Evolutionary conservation across 2,113 vertebrate genomes (phyloP).

Genomic region (Struthidea cinerea): DNA sequence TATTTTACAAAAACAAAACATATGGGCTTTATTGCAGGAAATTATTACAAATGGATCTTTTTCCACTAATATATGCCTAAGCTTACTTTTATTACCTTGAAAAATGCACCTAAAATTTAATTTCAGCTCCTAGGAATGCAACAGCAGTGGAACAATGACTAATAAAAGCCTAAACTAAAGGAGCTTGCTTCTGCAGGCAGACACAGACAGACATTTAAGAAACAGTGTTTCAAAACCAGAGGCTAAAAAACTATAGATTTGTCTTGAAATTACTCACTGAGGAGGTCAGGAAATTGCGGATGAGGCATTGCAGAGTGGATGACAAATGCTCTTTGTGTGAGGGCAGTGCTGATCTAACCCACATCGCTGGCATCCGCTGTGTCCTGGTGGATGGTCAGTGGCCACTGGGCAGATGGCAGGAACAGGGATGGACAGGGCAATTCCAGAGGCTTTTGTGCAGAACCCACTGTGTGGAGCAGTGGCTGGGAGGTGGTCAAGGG

Average conservation of each 20-base stretch:
- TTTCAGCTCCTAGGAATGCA: conserved; percentile 16
- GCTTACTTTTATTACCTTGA: conserved; percentile 58
- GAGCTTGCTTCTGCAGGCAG: not conserved
- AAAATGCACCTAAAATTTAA: conserved; percentile 52
- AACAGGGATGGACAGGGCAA: not conserved
- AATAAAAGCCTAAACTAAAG: not conserved
- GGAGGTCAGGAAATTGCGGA: conserved; percentile 25
- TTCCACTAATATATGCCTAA: not conserved
- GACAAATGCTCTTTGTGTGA: not conserved
- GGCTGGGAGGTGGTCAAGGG: not conserved
- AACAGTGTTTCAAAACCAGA: not conserved
- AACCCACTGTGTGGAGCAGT: accelerated
- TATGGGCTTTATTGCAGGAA: conserved; percentile 47
- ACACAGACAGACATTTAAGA: not conserved
- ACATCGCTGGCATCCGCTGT: not conserved
- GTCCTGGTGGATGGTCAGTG: not conserved
- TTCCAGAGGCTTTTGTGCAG: not conserved
- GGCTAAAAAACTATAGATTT: not conserved
- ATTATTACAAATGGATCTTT: conserved; percentile 42
- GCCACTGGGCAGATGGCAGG: not conserved
- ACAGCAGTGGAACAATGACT: not conserved
- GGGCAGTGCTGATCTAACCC: not conserved
- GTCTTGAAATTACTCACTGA: not conserved
- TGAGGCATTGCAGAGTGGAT: not conserved
- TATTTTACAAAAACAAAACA: not conserved